A percentile compares a stretch with the other conserved stretches of the same genome.
phyloP scores from a whole-genome alignment of 2,113 vertebrate species.

The Eudyptes chrysolophus region DNA sequence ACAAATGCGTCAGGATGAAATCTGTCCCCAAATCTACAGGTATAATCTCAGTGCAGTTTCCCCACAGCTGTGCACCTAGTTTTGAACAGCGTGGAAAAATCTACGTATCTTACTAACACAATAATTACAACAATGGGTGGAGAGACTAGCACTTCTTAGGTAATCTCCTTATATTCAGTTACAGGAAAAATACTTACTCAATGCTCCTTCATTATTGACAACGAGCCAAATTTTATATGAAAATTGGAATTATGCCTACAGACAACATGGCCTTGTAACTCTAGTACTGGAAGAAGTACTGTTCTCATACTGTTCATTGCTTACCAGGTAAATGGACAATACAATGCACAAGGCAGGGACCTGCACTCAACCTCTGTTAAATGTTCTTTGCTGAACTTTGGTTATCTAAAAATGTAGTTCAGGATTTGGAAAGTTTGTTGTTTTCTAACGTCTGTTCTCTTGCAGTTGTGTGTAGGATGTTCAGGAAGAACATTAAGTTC shows the following conservation, averaged over 20 bases:
- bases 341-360: background rate
- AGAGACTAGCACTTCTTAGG: background rate
- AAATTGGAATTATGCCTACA: background rate
- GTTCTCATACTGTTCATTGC: background rate
- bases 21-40: background rate
- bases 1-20: background rate
- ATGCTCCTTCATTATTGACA: background rate
- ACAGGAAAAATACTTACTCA: slow-evolving; percentile 33
- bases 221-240: background rate
- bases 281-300: background rate
- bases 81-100: slow-evolving; percentile 4
- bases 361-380: background rate
- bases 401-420: background rate
- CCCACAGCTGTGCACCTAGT: background rate
- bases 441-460: background rate
- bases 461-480: background rate
- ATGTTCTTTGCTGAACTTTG: background rate
- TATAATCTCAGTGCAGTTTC: background rate
- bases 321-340: background rate
- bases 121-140: background rate
- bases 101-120: background rate
- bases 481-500: background rate
- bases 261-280: background rate
- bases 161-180: background rate
- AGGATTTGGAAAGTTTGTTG: background rate